These are phyloP conservation scores for Notothenia rossii DNA, from an alignment of 2,113 vertebrate species.

Conservation along the genomic window DNA sequence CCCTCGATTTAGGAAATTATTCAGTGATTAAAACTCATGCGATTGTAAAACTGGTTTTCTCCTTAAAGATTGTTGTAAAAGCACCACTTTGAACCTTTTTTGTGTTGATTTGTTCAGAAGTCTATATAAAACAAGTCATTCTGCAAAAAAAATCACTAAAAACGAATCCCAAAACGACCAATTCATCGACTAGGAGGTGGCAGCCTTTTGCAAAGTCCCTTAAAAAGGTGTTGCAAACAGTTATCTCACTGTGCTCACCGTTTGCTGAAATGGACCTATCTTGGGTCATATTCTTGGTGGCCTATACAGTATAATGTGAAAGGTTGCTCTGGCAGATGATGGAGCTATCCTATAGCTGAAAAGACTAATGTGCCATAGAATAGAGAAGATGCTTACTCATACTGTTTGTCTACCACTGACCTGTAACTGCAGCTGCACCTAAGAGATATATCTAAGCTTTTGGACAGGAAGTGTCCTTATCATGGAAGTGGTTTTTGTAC, in stretches of 20 bases:
- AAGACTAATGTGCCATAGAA: conserved; percentile 48
- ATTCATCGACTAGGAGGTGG: no score
- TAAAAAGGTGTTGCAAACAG: conserved; percentile 8
- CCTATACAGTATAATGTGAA: conserved; percentile 9
- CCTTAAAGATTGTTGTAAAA: no score
- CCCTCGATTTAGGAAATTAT: no score
- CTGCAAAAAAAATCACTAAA: no score
- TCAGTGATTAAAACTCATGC: no score
- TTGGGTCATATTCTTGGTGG: conserved; percentile 6
- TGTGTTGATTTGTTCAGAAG: no score
- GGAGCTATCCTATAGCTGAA: conserved; percentile 34
- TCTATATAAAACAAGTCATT: no score
- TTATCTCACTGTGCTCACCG: background rate
- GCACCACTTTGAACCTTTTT: no score
- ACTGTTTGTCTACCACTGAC: background rate
- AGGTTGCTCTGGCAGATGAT: conserved; percentile 43
- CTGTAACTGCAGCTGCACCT: background rate
- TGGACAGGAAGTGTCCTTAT: background rate
- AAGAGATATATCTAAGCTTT: conserved; percentile 7
- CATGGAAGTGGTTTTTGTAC: background rate
- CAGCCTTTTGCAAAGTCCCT: background rate
- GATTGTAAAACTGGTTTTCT: no score
- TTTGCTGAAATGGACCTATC: conserved; percentile 26
- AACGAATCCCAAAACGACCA: no score
- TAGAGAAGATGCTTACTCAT: conserved; percentile 54